Evolutionary conservation across 1,140 invertebrate species (phyloP).

Genomic region (Oncopodura yosiiana): DNA sequence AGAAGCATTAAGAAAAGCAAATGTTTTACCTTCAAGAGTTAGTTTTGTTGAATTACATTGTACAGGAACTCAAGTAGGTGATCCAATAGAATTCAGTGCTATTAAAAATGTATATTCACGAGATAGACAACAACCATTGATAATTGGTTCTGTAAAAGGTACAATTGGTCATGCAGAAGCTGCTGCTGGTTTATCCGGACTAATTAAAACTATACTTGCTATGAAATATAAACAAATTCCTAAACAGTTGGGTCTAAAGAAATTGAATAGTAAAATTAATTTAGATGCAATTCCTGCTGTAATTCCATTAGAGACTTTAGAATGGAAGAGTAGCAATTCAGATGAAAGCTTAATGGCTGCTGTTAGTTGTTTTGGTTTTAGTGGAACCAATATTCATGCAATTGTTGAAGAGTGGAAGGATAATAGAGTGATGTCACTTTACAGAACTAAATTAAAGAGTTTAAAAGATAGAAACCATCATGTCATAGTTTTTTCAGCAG

Average conservation of each 20-base stretch:
- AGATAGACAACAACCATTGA: constrained; percentile 40
- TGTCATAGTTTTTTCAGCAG: constrained; percentile 12
- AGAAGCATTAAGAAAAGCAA: constrained; percentile 45
- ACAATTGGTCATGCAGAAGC: constrained; percentile 52
- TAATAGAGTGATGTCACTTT: not conserved
- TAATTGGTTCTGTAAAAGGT: constrained; percentile 50
- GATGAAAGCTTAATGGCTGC: constrained; percentile 7
- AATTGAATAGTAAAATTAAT: constrained; percentile 11
- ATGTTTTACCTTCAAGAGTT: constrained; percentile 43
- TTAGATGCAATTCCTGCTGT: constrained; percentile 16
- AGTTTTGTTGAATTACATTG: constrained; percentile 51
- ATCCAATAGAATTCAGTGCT: constrained; percentile 38
- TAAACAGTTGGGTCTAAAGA: constrained; percentile 6
- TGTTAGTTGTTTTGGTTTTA: constrained; percentile 27
- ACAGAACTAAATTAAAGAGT: not conserved
- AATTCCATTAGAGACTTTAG: constrained; percentile 2
- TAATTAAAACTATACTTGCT: constrained; percentile 14
- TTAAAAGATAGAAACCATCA: not conserved
- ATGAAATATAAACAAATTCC: constrained; percentile 9
- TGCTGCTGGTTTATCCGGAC: constrained; percentile 38
- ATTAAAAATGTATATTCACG: constrained; percentile 45
- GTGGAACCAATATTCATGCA: constrained; percentile 24
- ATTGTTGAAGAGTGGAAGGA: constrained; percentile 11
- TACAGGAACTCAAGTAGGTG: constrained; percentile 47
- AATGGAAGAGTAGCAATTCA: not conserved